Conservation (phyloP, 2,797 vertebrate species). For the Gymnoscopelus braueri region DNA sequence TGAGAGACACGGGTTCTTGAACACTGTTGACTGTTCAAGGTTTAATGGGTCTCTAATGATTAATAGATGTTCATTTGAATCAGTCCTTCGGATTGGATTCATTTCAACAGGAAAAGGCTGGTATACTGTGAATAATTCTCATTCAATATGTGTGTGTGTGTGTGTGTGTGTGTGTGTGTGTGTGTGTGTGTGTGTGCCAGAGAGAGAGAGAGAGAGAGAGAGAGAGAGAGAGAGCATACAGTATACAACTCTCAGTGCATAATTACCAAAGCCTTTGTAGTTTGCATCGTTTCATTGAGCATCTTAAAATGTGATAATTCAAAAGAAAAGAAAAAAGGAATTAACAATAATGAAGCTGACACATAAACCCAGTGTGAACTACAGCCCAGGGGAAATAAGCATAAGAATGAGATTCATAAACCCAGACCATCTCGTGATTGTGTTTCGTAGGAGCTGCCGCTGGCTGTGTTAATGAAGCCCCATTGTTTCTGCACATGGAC, state of each 20-base stretch:
- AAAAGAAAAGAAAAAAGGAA: slow-evolving; percentile 10
- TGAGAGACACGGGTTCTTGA: slow-evolving; percentile 15
- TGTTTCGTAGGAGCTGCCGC: slow-evolving; percentile 87
- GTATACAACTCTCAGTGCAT: slow-evolving; percentile 3
- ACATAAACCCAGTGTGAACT: slow-evolving; percentile 1
- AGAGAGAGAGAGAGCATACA: no score
- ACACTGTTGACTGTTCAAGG: slow-evolving; percentile 51
- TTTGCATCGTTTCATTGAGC: slow-evolving; percentile 24
- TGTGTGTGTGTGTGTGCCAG: slow-evolving; percentile 33
- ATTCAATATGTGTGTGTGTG: neutral
- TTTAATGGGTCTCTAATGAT: slow-evolving; percentile 57
- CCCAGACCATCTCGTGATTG: slow-evolving; percentile 35
- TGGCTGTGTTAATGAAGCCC: slow-evolving; percentile 84
- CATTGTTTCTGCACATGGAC: slow-evolving; percentile 91
- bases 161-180: neutral
- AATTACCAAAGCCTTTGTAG: slow-evolving; percentile 6
- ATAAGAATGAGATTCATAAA: slow-evolving; percentile 13
- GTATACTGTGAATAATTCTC: slow-evolving; percentile 12
- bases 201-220: no score
- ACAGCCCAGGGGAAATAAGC: neutral
- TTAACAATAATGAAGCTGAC: slow-evolving; percentile 5
- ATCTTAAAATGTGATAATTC: slow-evolving; percentile 24
- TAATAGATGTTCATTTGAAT: slow-evolving; percentile 42
- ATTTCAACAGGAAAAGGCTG: slow-evolving; percentile 33
- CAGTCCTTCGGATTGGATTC: slow-evolving; percentile 30